Conservation (phyloP, 2,797 vertebrate genomes). For the Pangasius larnaudii region DNA sequence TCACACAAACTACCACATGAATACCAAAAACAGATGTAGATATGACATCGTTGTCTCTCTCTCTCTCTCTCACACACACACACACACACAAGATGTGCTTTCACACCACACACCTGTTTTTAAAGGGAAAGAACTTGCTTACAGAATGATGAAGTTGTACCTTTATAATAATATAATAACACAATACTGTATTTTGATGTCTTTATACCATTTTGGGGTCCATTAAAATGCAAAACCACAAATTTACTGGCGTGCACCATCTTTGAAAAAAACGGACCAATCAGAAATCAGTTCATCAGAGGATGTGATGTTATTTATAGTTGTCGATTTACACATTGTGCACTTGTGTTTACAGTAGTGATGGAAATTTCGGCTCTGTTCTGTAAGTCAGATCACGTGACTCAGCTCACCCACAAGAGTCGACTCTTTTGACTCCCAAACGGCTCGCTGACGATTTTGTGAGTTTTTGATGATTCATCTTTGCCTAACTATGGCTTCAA, state of each 20-base stretch:
- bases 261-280: not conserved
- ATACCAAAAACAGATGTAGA: slow-evolving; percentile 26
- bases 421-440: not conserved
- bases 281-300: not conserved
- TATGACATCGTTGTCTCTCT: not conserved
- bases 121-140: not conserved
- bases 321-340: not conserved
- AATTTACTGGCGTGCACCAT: not conserved
- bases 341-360: not conserved
- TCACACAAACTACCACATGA: not conserved
- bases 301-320: not conserved
- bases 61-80: not conserved
- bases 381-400: not conserved
- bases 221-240: not conserved
- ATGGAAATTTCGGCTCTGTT: not conserved
- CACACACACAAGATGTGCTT: not conserved
- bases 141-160: not conserved
- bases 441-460: not conserved
- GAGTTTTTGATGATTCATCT: not conserved
- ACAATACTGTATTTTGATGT: not conserved
- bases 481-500: not conserved
- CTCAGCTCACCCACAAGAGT: not conserved
- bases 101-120: not conserved
- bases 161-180: not conserved
- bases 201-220: not conserved